A percentile compares a stretch with the other conserved stretches of the same genome.
Conservation (phyloP, 2,797 vertebrate species). For the Poecilia velifera region DNA sequence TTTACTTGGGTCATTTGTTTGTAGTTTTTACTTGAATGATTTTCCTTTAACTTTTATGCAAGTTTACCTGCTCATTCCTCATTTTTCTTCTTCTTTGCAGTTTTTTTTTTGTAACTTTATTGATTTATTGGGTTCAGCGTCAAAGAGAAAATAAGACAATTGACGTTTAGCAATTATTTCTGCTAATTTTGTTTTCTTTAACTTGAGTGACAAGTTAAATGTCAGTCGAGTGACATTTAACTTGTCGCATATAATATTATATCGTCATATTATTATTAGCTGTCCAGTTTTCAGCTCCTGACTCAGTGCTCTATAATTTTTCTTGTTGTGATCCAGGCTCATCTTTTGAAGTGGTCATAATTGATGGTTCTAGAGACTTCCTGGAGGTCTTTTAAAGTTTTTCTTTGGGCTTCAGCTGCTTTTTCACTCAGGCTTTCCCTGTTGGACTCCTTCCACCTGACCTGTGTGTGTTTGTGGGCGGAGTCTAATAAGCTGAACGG, state of each 20-base stretch:
- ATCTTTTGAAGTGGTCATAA: not conserved
- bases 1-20: not conserved
- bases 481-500: conserved; percentile 40
- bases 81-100: not conserved
- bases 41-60: not conserved
- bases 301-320: not conserved
- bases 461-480: conserved; percentile 19
- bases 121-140: not conserved
- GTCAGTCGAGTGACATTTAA: not conserved
- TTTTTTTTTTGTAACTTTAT: not conserved
- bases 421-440: not conserved
- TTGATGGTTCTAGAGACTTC: not conserved
- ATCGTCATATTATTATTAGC: not conserved
- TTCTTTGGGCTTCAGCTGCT: not conserved
- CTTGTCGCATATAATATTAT: not conserved
- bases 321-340: not conserved
- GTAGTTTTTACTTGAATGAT: not conserved
- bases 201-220: too few relatives aligned
- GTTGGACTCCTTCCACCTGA: not conserved
- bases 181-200: not conserved
- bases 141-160: not conserved
- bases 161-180: not conserved
- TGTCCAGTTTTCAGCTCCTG: not conserved
- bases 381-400: not conserved
- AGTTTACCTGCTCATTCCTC: not conserved